Conservation (phyloP, 2,113 vertebrate genomes). For the Petaurus breviceps region DNA sequence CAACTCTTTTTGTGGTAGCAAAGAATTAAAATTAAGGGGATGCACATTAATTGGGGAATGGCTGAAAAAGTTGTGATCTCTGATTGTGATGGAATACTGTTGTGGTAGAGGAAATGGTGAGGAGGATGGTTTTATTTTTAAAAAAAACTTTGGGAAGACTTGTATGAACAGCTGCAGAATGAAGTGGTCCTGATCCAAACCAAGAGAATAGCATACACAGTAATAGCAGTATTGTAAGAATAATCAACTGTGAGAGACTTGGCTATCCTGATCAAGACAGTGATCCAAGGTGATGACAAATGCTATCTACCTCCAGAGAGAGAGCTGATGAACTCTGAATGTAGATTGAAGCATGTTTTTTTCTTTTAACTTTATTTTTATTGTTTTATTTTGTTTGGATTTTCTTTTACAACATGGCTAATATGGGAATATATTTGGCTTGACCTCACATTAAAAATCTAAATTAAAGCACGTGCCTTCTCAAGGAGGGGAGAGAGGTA, state of each 20-base stretch:
- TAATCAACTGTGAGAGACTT: not conserved
- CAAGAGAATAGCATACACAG: not conserved
- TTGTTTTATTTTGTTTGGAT: not conserved
- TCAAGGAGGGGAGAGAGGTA: too few relatives aligned
- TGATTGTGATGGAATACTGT: not conserved
- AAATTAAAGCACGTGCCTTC: too few relatives aligned
- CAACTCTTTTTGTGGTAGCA: not conserved
- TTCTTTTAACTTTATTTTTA: not conserved
- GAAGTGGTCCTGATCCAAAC: not conserved
- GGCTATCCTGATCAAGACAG: not conserved
- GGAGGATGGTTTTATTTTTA: not conserved
- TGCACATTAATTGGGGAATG: not conserved
- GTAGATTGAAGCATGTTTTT: not conserved
- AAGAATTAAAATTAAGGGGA: not conserved
- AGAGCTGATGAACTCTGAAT: not conserved
- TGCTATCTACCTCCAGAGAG: not conserved
- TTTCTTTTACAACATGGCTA: not conserved
- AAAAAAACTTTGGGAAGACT: not conserved
- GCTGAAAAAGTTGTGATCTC: too few relatives aligned
- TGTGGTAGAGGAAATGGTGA: not conserved
- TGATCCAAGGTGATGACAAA: not conserved
- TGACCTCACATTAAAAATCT: not conserved
- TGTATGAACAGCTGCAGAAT: not conserved
- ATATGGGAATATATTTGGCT: not conserved
- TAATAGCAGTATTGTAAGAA: not conserved